Conservation (phyloP, 1,140 invertebrate genomes). For the Drosophila kanapiae region DNA sequence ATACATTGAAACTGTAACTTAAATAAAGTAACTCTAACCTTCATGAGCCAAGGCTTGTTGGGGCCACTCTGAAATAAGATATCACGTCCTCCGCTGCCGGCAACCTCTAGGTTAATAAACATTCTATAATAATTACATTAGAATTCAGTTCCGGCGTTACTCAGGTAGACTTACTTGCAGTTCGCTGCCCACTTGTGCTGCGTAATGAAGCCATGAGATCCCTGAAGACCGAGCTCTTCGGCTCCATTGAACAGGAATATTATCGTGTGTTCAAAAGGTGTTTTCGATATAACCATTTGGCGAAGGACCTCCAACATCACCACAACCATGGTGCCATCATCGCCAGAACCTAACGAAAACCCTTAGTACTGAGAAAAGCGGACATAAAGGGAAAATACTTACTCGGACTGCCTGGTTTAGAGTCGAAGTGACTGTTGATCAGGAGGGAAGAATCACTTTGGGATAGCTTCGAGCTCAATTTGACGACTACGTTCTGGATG, state of each 20-base stretch:
- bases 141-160: neutral
- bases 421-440: conserved; percentile 97
- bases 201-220: conserved; percentile 92
- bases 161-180: conserved; percentile 75
- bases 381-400: neutral
- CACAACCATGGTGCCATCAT: conserved; percentile 93
- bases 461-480: conserved; percentile 87
- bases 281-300: conserved; percentile 52
- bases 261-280: conserved; percentile 81
- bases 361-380: neutral
- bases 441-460: conserved; percentile 87
- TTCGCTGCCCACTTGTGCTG: conserved; percentile 90
- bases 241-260: conserved; percentile 96
- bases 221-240: conserved; percentile 88
- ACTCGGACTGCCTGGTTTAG: conserved; percentile 90
- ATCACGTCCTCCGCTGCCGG: conserved; percentile 96
- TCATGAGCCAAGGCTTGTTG: conserved; percentile 94
- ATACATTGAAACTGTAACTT: neutral
- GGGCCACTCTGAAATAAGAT: conserved; percentile 97
- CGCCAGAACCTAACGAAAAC: conserved; percentile 87
- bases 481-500: conserved; percentile 92
- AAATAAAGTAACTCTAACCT: conserved; percentile 86
- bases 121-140: conserved; percentile 28
- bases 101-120: conserved; percentile 86
- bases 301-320: conserved; percentile 94